Evolutionary conservation across 92 coral and sea anemone genomes (phyloP), one percentile per base, ranked within the genome.

Genomic region (Umimayanthus kanabou): DNA sequence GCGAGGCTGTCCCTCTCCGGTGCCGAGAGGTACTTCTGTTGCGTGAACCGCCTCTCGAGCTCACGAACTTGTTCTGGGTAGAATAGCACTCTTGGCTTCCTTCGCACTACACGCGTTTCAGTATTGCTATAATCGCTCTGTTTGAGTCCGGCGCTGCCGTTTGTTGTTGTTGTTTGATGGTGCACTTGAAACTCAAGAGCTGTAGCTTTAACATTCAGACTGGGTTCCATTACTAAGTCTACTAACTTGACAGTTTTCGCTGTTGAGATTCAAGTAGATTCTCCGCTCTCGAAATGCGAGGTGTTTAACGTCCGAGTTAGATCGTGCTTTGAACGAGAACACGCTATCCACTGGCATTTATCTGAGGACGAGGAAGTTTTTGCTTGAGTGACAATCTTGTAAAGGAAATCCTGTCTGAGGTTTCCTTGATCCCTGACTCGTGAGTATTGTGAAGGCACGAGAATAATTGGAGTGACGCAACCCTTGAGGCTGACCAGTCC

Each of bases 1-100:
- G 99, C 98, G 89, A 97, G 96, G 84, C 92, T 96, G 87, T 97
- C 98, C 85, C 99, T 89, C 89, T 97, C 99, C 33, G 98, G 98
- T 2, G 99, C 99, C 67, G 99, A 97, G 92, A 97, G 98, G 84
- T 97, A 97, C 92, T 94, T 95, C 89, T 97, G 99, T 85, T 93
- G 96, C 80, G 94, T 97, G 94, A 95, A 97, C 8, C 99, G 93
- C 88, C 98, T 91, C 89, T 97, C 99, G 29, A 97, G 88, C 92
- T 97, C 99, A 85, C 94, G 93, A 7, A 97, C 99, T 89, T 97
- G 99, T 57, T 96, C 99, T 79, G 96, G 98, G 69, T 98, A 97
- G 89, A 97, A 97, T 47, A 97, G 90, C 37, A 97, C 98, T 83
- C 99, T 93, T 33, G 98, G 99, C 82, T 95, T 97, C 92, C 99